Percentiles rank a stretch among this genome's conserved stretches.
Conservation (phyloP, 1,140 invertebrate genomes). For the Acromyrmex echinatior region DNA sequence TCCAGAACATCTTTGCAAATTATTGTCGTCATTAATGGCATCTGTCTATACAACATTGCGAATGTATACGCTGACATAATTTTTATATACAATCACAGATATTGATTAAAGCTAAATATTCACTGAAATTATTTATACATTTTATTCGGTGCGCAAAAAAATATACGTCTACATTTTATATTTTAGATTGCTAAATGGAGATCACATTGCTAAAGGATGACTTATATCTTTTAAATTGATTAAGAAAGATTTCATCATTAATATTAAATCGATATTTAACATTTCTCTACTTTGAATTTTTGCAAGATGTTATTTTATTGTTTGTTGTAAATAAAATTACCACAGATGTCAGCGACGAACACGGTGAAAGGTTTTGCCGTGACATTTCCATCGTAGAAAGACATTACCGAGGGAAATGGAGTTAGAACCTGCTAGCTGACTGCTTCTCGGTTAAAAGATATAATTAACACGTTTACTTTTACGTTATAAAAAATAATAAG, state of each 20-base stretch:
- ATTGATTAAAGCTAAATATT: slow-evolving; percentile 7
- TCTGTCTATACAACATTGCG: background rate
- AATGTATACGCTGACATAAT: background rate
- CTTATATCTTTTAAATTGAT: background rate
- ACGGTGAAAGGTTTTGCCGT: slow-evolving; percentile 59
- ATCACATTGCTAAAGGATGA: too few relatives aligned
- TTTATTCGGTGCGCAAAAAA: background rate
- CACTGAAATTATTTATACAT: background rate
- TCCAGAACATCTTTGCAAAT: background rate
- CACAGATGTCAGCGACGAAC: slow-evolving; percentile 42
- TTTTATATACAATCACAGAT: background rate
- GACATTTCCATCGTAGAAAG: slow-evolving; percentile 62
- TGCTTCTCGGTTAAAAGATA: slow-evolving; percentile 35
- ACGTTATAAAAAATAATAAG: background rate
- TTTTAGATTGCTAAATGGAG: background rate
- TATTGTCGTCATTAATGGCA: background rate
- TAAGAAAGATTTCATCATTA: background rate
- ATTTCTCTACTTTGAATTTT: slow-evolving; percentile 46
- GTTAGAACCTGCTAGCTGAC: slow-evolving; percentile 19
- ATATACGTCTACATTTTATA: background rate
- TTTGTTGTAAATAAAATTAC: slow-evolving; percentile 61
- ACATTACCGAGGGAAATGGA: slow-evolving; percentile 55
- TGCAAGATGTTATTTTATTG: slow-evolving; percentile 10
- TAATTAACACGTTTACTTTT: slow-evolving; percentile 36
- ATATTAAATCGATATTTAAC: slow-evolving; percentile 19